Evolutionary conservation across 2,888 invertebrate genomes (phyloP), one percentile per base, ranked within the genome.

Genomic region (Onchidella celtica): DNA sequence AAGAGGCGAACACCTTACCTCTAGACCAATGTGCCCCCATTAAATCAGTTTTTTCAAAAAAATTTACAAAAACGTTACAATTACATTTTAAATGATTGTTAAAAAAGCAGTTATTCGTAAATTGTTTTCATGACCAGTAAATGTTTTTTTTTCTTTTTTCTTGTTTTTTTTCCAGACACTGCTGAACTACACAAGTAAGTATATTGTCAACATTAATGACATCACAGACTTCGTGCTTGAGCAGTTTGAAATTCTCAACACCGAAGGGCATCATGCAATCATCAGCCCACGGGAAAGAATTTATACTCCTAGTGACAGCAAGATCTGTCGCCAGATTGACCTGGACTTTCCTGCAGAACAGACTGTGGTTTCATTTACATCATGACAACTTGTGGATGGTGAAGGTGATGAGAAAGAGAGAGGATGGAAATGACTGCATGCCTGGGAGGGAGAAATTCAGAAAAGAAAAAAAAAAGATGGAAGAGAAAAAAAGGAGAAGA

Each of bases 161-260:
- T n/a, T 77, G 14, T 80, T 40, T 69, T 36, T 2, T 47, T 29
- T 83, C 3, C 83, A 88, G 88, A 86, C 86, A 14, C 61, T 89
- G 34, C 24, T 74, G n/a, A 85, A 86, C 68, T 90, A 86, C 82
- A 75, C 82, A 14, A 85, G 78, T 29, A 84, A 88, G 29, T 88
- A 83, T 81, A 84, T 90, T 59, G 66, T 87, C 17, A 82, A 81
- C 40, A 88, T 90, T 66, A 78, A 83, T 29, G 90, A 90, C 70
- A 86, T 90, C 17, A 89, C 90, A 38, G 84, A 86, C 21, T 90
- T 88, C 85, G 90, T 89, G 3, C 69, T 74, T 4, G 83, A 87
- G 40, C 89, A 90, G 75, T 81, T 84, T 59, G 14, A 65, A 0
- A 57, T 86, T 17, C 55, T 84, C 2, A 63, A 83, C 32, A 80